Percentiles rank a stretch among this genome's conserved stretches.
These are phyloP conservation scores for Empis livida DNA, from an alignment of 2,888 invertebrate genomes.

Conservation along the genomic window DNA sequence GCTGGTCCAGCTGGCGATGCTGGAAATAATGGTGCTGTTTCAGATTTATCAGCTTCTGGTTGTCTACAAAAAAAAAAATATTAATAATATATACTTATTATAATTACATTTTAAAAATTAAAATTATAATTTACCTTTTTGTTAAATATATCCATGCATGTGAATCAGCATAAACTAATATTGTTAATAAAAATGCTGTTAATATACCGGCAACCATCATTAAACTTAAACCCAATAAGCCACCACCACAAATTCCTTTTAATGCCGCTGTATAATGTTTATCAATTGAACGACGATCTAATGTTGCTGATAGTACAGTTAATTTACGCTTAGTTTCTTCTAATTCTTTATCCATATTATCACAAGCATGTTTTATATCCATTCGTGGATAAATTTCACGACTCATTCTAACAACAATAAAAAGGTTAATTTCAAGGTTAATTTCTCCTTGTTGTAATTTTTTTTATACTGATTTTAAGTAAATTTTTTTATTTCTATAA, in stretches of 20 bases:
- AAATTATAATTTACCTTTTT: conserved; percentile 51
- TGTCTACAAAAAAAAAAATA: conserved; percentile 18
- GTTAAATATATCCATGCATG: conserved; percentile 95
- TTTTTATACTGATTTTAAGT: too few species aligned
- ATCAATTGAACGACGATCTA: conserved; percentile 74
- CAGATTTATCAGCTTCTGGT: conserved; percentile 33
- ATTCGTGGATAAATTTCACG: conserved; percentile 34
- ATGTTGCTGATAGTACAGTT: conserved; percentile 44
- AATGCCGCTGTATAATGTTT: conserved; percentile 69
- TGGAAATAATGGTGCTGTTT: conserved; percentile 35
- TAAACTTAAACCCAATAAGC: conserved; percentile 68
- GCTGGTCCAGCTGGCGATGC: conserved; percentile 23
- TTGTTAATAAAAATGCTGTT: conserved; percentile 79
- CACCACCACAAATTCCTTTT: conserved; percentile 68
- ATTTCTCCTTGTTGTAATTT: too few species aligned
- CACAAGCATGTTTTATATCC: conserved; percentile 28
- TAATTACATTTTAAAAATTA: not conserved
- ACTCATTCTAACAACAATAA: conserved; percentile 29
- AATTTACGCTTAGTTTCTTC: conserved; percentile 33
- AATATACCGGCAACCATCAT: conserved; percentile 79
- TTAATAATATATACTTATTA: not conserved
- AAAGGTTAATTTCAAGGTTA: too few species aligned
- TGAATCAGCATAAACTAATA: conserved; percentile 86
- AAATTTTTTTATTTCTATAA: too few species aligned
- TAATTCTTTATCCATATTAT: conserved; percentile 31